Evolutionary conservation across 2,888 invertebrate species (phyloP), one percentile per base, ranked within the genome.

Genomic region (Galerucella calmariensis): DNA sequence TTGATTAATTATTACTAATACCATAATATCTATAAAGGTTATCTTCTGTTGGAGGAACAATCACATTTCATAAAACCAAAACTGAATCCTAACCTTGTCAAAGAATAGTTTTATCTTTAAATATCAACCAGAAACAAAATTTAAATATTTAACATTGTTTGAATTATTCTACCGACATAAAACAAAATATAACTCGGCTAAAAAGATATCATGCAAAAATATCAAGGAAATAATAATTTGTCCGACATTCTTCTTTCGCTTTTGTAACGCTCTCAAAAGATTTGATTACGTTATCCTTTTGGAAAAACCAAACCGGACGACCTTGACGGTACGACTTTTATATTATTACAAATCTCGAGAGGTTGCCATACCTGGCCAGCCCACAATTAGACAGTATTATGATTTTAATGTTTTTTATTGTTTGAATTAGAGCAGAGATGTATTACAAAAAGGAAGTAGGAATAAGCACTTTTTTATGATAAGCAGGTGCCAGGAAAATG

Each of bases 251-350:
- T 66, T 74, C 61, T 70, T 66, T 16, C 12, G 63, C 44, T 41
- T 14, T 44, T 65, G 6, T 16, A 20, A 2, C n/a, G 46, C 10
- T 11, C 44, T 41, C 35, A 75, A 74, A 75, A 78, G 78, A 70
- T 73, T 72, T 51, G 79, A 78, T 81, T 81, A 81, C 81, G 81
- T 81, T 74, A 79, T 80, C 72, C 78, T 80, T 80, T 80, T 80
- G 80, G 81, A 75, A 82, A 82, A 82, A 81, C 80, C 80, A 75
- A 80, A 62, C 81, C 76, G 70, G 78, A 72, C 73, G 74, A 73
- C 78, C 78, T 78, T 78, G 78, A 75, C 74, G 71, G 66, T 63
- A 73, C 74, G 67, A 75, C 67, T 75, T 77, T 78, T 72, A 72
- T 59, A 66, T 63, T 65, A 56, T 67, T 65, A 56, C 12, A 46